These are phyloP conservation scores for Sphaerophoria rueppellii DNA, from an alignment of 2,888 invertebrate genomes.

Conservation along the genomic window DNA sequence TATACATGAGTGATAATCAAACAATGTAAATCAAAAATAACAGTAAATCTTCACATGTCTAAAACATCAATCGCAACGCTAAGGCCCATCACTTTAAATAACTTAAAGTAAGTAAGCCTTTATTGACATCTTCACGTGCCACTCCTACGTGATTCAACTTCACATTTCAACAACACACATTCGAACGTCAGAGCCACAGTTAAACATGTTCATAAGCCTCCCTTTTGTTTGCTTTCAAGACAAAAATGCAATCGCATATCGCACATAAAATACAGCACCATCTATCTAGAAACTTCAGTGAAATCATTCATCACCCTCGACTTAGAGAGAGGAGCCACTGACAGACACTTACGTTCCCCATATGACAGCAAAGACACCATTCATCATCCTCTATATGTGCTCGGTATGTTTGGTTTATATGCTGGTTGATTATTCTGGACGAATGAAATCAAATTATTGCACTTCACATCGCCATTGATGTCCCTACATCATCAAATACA, in stretches of 20 bases:
- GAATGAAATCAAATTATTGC: slow-evolving; percentile 49
- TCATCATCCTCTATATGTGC: slow-evolving; percentile 47
- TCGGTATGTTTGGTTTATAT: slow-evolving; percentile 33
- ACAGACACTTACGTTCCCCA: slow-evolving; percentile 42
- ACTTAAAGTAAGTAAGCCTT: slow-evolving; percentile 11
- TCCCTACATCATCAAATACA: neutral
- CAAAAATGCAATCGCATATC: slow-evolving; percentile 17
- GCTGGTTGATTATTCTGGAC: slow-evolving; percentile 11
- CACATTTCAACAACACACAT: neutral
- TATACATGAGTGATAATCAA: too few species aligned
- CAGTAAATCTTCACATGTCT: too few species aligned
- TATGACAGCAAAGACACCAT: slow-evolving; percentile 37
- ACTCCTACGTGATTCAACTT: slow-evolving; percentile 37
- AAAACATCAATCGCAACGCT: neutral
- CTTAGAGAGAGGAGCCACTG: slow-evolving; percentile 35
- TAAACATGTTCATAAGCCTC: neutral
- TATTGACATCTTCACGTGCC: slow-evolving; percentile 28
- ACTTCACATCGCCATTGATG: slow-evolving; percentile 21
- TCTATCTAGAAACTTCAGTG: slow-evolving; percentile 24
- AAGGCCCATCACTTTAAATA: neutral
- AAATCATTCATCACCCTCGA: slow-evolving; percentile 59
- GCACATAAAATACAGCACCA: neutral
- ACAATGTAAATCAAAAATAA: too few species aligned
- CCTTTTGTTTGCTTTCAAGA: slow-evolving; percentile 2
- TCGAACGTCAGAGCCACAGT: neutral